Percentiles rank a stretch among this genome's conserved stretches.
phyloP scores from a whole-genome alignment of 2,113 vertebrate genomes.

The Xiphophorus hellerii region DNA sequence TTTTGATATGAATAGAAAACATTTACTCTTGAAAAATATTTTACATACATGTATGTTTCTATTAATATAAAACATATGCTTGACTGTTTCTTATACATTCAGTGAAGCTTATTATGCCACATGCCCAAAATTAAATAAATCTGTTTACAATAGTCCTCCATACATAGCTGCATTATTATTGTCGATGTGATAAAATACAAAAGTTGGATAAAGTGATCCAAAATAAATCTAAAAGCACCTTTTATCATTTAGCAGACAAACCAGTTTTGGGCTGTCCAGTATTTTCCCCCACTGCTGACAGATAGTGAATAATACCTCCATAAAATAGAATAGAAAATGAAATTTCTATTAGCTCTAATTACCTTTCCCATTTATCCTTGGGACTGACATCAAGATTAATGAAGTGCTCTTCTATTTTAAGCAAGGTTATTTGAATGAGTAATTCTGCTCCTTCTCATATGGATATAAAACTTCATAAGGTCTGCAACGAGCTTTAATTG shows the following conservation, averaged over 20 bases:
- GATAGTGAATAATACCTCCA: constrained; percentile 69
- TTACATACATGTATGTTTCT: too few relatives aligned
- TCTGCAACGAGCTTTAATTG: constrained; percentile 21
- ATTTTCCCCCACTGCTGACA: constrained; percentile 36
- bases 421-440: constrained; percentile 78
- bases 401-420: constrained; percentile 78
- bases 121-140: background rate
- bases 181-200: background rate
- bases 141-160: background rate
- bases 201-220: constrained; percentile 10
- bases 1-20: too few relatives aligned
- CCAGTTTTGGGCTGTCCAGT: constrained; percentile 38
- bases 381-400: constrained; percentile 80
- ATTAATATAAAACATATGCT: too few relatives aligned
- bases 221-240: constrained; percentile 16
- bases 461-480: constrained; percentile 21
- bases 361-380: constrained; percentile 74
- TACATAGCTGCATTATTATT: background rate
- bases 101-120: background rate
- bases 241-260: constrained; percentile 5
- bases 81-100: background rate
- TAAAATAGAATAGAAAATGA: constrained; percentile 68
- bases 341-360: constrained; percentile 81
- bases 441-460: constrained; percentile 69
- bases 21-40: too few relatives aligned